Evolutionary conservation across 1,140 invertebrate species (phyloP), one percentile per base, ranked within the genome.

Genomic region (Hyles euphorbiae): DNA sequence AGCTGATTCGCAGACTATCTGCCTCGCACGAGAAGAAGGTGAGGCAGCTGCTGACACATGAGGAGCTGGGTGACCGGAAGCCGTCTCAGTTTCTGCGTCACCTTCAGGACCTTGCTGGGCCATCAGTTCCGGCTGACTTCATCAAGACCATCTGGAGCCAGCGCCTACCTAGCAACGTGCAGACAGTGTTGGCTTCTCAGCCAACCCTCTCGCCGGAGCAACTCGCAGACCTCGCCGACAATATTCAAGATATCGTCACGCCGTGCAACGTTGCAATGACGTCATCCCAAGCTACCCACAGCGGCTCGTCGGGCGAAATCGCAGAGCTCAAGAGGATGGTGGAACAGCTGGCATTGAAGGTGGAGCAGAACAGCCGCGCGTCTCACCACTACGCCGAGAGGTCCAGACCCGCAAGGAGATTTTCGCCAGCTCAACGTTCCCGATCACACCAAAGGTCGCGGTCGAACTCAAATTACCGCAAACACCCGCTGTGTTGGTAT

Each of bases 11-110:
- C 10, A 56, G 70, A 0, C 56, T 81, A 0, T 67, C 62, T 3
- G 50, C 63, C 0, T 79, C 72, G 0, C 58, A 72, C 12, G 78
- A 78, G 3, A 50, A 68, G 5, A 68, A 67, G 3, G 70, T 63
- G 0, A 59, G 68, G 2, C 65, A 61, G 8, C 50, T 83, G 0
- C 47, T 83, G 0, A 70, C 77, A 10, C 58, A 59, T 11, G 72
- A 86, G 46, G 67, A 76, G 43, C 46, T 83, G 0, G 74, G 76
- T 0, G 81, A 83, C 53, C n/a, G 78, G 0, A 81, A 70, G 40
- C 67, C 63, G 2, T 69, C 67, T 1, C 67, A 69, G 53, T 69
- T 65, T 12, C 43, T 69, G 2, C 57, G 58, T 2, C 71, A 65
- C 40, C 53, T 76, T 1, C 60, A 58, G 36, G 50, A 45, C 11